Conservation (phyloP, 53 echinoderm and acorn worm genomes). For the Astropecten irregularis region DNA sequence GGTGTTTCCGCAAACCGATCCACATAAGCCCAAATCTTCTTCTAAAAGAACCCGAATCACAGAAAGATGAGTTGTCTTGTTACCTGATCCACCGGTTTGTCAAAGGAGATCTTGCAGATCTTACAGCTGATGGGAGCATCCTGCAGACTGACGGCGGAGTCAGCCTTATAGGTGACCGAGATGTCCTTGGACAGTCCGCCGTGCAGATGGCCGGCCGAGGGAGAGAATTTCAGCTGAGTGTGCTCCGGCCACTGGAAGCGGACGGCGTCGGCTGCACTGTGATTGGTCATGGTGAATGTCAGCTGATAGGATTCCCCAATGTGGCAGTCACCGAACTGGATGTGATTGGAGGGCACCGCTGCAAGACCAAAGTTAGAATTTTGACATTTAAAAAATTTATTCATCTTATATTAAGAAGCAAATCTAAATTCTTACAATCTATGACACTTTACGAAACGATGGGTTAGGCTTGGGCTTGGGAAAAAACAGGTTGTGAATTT, state of each 20-base stretch:
- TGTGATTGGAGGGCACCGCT: constrained; percentile 95
- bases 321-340: constrained; percentile 95
- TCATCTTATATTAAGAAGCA: too few species aligned
- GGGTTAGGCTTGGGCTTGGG: neutral
- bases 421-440: neutral
- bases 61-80: too few species aligned
- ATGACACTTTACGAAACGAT: too few species aligned
- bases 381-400: neutral
- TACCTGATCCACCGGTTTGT: constrained; percentile 92
- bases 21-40: too few species aligned
- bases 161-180: constrained; percentile 81
- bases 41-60: too few species aligned
- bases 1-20: too few species aligned
- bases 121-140: constrained; percentile 68
- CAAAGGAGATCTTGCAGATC: constrained; percentile 88
- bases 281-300: constrained; percentile 95
- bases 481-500: too few species aligned
- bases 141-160: constrained; percentile 64
- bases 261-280: constrained; percentile 80
- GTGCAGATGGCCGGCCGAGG: constrained; percentile 88
- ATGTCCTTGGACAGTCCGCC: constrained; percentile 90
- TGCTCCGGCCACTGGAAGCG: constrained; percentile 99
- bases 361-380: neutral
- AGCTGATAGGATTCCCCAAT: constrained; percentile 82
- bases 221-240: constrained; percentile 90